Base-by-base conservation (phyloP, 2,888 invertebrate species). In the Hypercompe scribonia region DNA sequence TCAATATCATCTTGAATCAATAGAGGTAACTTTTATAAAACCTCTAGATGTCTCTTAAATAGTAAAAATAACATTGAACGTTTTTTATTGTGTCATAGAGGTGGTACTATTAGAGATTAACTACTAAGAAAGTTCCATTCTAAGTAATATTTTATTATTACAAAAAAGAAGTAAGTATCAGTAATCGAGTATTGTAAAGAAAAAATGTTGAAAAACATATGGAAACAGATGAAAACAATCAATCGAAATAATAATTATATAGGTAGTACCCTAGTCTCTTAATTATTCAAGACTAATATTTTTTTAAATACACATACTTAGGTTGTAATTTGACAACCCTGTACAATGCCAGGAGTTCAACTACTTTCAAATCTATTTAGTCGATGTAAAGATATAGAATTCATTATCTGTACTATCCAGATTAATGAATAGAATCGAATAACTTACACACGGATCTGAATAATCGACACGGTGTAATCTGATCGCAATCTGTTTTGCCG, bases 401-500 rank as follows among this genome's bases (percentile, higher is more conserved):
- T 89, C 91, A 91, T 90, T 94, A 94, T 94, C 94, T 91, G 86
- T 86, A 88, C 88, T 87, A 90, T 88, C 87, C 89, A 90, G 91
- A 93, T 92, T 91, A 95, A 94, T 94, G 94, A 95, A 95, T 94
- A 90, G 93, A 92, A 90, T 90, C 91, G 92, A 91, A 93, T 94
- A 95, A 94, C 90, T 94, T 93, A 94, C 93, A 91, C 84, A 89
- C 89, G 90, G 90, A 92, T 94, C 93, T 91, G 92, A 92, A 94
- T 95, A 95, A 95, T 95, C 94, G 95, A 94, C 94, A 93, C 94
- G 87, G 89, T 89, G 91, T 92, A 91, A 94, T 94, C 92, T 91
- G 95, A 95, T 95, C 87, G 90, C 88, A 90, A 95, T 95, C 94
- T 89, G 87, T 89, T 89, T 87, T 80, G 88, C 90, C 88, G 93